Percentiles rank a stretch among this genome's conserved stretches.
phyloP scores from a whole-genome alignment of 2,888 invertebrate genomes.

The Corbicula japonica region DNA sequence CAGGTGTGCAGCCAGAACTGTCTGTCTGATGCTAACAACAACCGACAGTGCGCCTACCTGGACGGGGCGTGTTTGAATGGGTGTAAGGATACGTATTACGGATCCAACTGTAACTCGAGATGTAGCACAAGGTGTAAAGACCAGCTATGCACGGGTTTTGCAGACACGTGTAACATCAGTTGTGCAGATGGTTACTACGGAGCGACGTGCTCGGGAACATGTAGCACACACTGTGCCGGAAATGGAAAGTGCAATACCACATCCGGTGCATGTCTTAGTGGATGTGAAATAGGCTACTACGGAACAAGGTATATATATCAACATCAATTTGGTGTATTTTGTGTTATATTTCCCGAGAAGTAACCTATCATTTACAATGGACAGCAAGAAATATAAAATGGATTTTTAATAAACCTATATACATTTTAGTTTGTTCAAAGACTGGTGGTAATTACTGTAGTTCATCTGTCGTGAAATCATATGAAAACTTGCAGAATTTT shows the following conservation, averaged over 20 bases:
- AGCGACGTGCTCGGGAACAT: conserved; percentile 28
- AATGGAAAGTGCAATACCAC: conserved; percentile 18
- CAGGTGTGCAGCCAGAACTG: conserved; percentile 44
- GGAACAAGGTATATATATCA: too few species aligned
- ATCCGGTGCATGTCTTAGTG: conserved; percentile 36
- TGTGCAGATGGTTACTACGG: conserved; percentile 56
- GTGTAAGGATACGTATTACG: conserved; percentile 46
- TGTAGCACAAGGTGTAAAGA: conserved; percentile 54
- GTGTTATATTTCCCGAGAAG: too few species aligned
- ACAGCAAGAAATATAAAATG: too few species aligned
- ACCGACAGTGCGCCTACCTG: conserved; percentile 19
- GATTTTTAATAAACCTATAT: too few species aligned
- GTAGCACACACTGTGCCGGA: conserved; percentile 47
- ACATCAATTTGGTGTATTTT: too few species aligned
- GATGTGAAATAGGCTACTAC: conserved; percentile 47
- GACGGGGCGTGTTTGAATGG: conserved; percentile 45
- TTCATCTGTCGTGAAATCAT: not conserved
- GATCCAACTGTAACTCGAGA: conserved; percentile 22
- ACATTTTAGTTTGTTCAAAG: not conserved
- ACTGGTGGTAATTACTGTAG: too few species aligned
- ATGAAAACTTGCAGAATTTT: not conserved
- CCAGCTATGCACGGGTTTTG: conserved; percentile 33
- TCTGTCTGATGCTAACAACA: conserved; percentile 12
- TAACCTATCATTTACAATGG: too few species aligned
- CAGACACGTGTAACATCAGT: conserved; percentile 32